A percentile compares a stretch with the other conserved stretches of the same genome.
Conservation (phyloP, 2,888 invertebrate species). For the Parnassius mnemosyne region DNA sequence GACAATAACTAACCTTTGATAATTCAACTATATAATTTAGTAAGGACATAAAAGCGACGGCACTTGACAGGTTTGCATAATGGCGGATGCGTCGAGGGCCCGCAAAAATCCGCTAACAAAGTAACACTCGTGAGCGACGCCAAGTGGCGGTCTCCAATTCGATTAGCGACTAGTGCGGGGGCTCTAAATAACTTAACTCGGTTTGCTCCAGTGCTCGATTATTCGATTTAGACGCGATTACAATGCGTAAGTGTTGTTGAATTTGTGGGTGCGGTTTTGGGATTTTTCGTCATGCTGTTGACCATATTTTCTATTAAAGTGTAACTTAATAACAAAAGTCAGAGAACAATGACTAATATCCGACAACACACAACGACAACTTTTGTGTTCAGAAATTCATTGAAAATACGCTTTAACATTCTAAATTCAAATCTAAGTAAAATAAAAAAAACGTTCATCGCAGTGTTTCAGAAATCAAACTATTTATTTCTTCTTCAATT, state of each 20-base stretch:
- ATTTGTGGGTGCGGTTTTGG: constrained; percentile 49
- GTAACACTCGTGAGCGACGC: constrained; percentile 71
- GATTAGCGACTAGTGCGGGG: constrained; percentile 70
- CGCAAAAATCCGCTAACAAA: constrained; percentile 74
- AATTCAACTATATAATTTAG: constrained; percentile 6
- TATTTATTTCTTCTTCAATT: no score
- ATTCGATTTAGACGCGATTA: constrained; percentile 72
- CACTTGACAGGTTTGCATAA: constrained; percentile 54
- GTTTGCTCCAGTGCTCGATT: constrained; percentile 69
- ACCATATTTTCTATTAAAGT: no score
- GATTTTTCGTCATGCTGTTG: constrained; percentile 20
- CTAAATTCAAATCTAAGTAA: no score
- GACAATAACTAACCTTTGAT: background rate
- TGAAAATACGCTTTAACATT: no score
- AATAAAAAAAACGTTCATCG: no score
- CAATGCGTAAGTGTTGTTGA: constrained; percentile 66
- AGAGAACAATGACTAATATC: no score
- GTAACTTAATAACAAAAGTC: no score
- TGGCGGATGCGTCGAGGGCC: constrained; percentile 44
- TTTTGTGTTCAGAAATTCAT: no score
- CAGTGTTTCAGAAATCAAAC: no score
- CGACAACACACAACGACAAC: no score
- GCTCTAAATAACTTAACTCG: constrained; percentile 71
- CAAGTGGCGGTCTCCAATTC: constrained; percentile 75
- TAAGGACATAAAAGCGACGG: background rate